phyloP scores from a whole-genome alignment of 2,113 vertebrate species.

The Protobothrops mucrosquamatus region DNA sequence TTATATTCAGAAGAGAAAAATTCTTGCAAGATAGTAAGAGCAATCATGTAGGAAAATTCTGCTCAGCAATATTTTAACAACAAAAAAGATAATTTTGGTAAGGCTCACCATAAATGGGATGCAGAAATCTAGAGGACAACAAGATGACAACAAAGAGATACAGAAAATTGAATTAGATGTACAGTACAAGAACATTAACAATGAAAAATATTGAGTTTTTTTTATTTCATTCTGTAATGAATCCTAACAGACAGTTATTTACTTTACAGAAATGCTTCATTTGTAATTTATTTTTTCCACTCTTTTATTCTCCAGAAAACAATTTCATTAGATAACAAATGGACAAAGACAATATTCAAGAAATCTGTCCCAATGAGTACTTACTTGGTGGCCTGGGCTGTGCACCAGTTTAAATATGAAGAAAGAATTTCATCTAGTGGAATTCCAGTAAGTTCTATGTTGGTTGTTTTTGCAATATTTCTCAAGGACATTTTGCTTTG shows the following conservation, averaged over 20 bases:
- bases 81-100: not conserved
- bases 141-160: not conserved
- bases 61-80: not conserved
- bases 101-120: not conserved
- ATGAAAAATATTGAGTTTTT: not conserved
- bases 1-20: not conserved
- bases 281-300: not conserved
- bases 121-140: not conserved
- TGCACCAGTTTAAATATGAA: slow-evolving; percentile 78
- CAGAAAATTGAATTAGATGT: not conserved
- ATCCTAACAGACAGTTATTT: slow-evolving; percentile 17
- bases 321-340: slow-evolving; percentile 27
- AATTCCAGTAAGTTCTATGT: slow-evolving; percentile 73
- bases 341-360: slow-evolving; percentile 73
- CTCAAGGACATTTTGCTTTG: slow-evolving; percentile 4
- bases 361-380: slow-evolving; percentile 93
- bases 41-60: not conserved
- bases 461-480: not conserved
- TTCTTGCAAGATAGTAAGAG: not conserved
- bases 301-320: slow-evolving; percentile 58
- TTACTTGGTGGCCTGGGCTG: slow-evolving; percentile 93
- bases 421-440: slow-evolving; percentile 61
- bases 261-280: not conserved
- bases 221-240: slow-evolving; percentile 3
- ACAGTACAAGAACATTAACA: slow-evolving; percentile 1